Conservation (phyloP, 2,113 vertebrate genomes). For the Chaetodon auriga region DNA sequence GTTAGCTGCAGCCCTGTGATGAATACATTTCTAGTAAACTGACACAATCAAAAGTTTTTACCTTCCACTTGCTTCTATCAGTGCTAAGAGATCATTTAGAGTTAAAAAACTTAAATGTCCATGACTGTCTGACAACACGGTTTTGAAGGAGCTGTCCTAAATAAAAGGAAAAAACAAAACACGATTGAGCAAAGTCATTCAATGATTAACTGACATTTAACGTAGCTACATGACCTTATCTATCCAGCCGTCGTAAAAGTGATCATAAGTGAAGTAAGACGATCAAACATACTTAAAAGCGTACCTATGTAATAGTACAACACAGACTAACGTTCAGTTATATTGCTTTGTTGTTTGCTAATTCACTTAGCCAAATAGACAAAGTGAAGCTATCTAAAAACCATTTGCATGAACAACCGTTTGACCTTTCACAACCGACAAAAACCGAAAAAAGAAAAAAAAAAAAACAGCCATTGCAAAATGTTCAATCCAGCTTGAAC, state of each 20-base stretch:
- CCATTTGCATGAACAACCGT: background rate
- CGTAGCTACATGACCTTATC: background rate
- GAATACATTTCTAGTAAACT: background rate
- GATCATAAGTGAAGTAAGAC: background rate
- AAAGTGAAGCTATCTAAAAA: background rate
- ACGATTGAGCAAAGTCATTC: background rate
- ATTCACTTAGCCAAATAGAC: conserved; percentile 6
- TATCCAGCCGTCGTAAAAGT: background rate
- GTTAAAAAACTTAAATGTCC: too few species aligned
- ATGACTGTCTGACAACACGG: background rate
- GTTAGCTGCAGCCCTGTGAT: background rate
- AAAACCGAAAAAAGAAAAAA: background rate
- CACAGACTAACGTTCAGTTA: background rate
- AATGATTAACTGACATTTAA: conserved; percentile 13
- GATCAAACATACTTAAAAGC: background rate
- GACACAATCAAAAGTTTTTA: background rate
- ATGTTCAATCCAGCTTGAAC: background rate
- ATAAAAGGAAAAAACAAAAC: background rate
- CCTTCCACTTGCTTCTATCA: background rate
- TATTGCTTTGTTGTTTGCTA: conserved; percentile 15
- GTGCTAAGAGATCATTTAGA: too few species aligned
- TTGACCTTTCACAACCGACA: background rate
- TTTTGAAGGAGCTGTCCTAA: background rate
- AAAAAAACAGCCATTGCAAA: background rate
- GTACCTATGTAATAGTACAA: background rate